Base-by-base conservation (phyloP, 2,797 vertebrate genomes). In the Liparis tanakae region DNA sequence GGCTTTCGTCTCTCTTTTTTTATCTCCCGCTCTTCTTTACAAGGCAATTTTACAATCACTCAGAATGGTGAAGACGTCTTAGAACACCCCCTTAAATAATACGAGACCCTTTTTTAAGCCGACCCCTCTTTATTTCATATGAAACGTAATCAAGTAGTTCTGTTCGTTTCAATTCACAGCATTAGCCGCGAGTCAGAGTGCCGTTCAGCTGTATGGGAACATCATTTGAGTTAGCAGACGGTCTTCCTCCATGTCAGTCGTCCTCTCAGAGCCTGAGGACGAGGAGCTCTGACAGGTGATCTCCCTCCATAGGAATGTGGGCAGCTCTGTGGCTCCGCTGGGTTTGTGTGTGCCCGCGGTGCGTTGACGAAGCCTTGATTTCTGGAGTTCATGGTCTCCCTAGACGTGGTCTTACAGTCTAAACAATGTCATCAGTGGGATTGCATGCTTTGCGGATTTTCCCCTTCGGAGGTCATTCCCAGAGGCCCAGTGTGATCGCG, bases 241-340 rank as follows among this genome's bases (percentile, higher is more conserved):
- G 6, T 17, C 44, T 48, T 18, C 7, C 4, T 48, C 18, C 8
- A 2, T 70, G 63, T 66, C 71, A 59, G 57, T 37, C 36, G 30
- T 43, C 71, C 63, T 56, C 48, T 76, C 54, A 82, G 76, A 60
- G 60, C 60, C 71, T 56, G 54, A 58, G 73, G 54, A 48, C 67
- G 63, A 20, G 77, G 64, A 44, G 65, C n/a, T 44, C 61, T 71
- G 80, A 76, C 74, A 82, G 76, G 82, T 91, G 86, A 90, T 87
- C 78, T 89, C 6, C 76, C 62, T 67, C 59, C 1, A 30, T 39
- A 72, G 87, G 87, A 91, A 91, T 90, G 82, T 80, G 51, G 60
- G 78, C 72, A 75, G 74, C 70, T 62, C 58, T 82, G 76, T 57
- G 74, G 83, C 76, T 75, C 18, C 70, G 76, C 65, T 79, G 67